phyloP scores from a whole-genome alignment of 2,113 vertebrate species.

The Grallaria varia region DNA sequence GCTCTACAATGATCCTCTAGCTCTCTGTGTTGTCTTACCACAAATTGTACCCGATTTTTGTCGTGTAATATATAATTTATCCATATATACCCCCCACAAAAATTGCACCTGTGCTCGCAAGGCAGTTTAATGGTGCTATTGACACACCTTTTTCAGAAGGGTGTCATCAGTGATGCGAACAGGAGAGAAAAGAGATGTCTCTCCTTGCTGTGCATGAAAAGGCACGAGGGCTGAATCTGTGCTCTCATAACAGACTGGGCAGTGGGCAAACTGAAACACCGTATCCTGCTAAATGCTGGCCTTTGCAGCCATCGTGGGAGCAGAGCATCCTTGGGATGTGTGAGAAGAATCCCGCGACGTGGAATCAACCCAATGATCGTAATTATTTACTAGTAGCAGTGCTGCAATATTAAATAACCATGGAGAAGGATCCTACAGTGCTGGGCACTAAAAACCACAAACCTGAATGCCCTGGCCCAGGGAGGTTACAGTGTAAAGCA shows the following conservation, averaged over 20 bases:
- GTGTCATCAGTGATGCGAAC: conserved; percentile 22
- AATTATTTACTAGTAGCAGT: background rate
- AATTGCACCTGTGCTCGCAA: background rate
- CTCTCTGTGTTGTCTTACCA: background rate
- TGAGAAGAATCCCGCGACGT: background rate
- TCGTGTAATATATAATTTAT: background rate
- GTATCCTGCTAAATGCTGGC: background rate
- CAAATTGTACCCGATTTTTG: background rate
- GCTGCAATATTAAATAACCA: background rate
- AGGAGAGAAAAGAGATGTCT: background rate
- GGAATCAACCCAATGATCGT: background rate
- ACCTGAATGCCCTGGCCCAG: background rate
- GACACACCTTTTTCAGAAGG: conserved; percentile 11
- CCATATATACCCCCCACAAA: background rate
- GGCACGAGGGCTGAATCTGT: background rate
- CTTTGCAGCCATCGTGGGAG: background rate
- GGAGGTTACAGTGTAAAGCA: background rate
- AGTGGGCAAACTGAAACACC: conserved; percentile 9
- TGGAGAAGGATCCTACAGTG: background rate
- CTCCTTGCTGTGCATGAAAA: conserved; percentile 13
- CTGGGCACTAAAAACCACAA: background rate
- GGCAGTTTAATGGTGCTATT: background rate
- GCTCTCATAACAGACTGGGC: background rate
- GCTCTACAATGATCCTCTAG: background rate
- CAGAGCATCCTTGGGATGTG: background rate